Base-by-base conservation (phyloP, 2,888 invertebrate species). In the Onchidella celtica region DNA sequence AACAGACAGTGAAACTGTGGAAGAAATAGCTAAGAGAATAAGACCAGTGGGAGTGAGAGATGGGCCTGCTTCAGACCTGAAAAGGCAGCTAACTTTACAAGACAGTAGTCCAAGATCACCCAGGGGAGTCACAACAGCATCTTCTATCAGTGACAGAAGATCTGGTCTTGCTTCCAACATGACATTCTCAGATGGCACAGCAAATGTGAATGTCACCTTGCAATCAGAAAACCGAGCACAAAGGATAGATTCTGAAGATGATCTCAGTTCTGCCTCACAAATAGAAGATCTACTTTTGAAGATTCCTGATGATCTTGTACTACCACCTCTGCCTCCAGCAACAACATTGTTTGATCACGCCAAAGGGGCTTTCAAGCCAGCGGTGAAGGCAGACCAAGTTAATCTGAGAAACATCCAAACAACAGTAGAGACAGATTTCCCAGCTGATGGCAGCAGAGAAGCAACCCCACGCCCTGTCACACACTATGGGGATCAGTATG, bases 211-310 rank as follows among this genome's bases (percentile, higher is more conserved):
- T n/a, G n/a, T 4, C 61, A n/a, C n/a, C n/a, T n/a, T n/a, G n/a
- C n/a, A n/a, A n/a, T 14, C 14, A 14, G 61, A 61, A 14, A 14
- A 4, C 4, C n/a, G n/a, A 14, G 61, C 47, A 47, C 47, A 47
- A 17, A 11, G 9, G 17, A 47, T 14, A n/a, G 61, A 61, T 61
- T 14, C 61, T 14, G 11, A 61, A 61, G 68, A 68, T 34, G 61
- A 9, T 14, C n/a, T 27, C 6, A 6, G 6, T 61, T 47, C 47
- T 11, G 6, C 21, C 6, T 61, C 61, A 24, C 27, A 59, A 9
- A 59, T 74, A 34, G 59, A 74, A 3, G 74, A 74, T 14, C 55
- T 74, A n/a, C 74, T 74, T 6, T 57, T 74, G 34, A 24, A 34
- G 59, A 61, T 74, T 14, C 74, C 74, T n/a, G 74, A 74, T 3